Evolutionary conservation across 2,113 vertebrate genomes (phyloP).

Genomic region (Pavo muticus): DNA sequence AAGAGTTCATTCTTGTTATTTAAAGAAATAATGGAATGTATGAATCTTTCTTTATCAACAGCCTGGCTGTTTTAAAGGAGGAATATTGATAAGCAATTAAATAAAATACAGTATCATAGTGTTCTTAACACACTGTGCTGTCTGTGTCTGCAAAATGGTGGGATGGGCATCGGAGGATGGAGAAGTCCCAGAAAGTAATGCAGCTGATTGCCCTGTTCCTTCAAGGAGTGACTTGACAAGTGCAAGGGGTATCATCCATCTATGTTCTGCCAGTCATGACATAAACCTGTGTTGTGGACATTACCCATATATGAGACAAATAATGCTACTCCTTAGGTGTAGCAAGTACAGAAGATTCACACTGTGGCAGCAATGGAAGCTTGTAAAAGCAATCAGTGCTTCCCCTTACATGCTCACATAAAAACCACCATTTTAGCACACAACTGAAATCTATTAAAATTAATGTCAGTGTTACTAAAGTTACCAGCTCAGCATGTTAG

Average conservation of each 20-base stretch:
- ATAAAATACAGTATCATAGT: neutral
- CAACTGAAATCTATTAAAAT: constrained; percentile 28
- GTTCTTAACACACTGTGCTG: neutral
- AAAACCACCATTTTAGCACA: neutral
- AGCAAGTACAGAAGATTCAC: neutral
- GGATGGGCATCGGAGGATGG: neutral
- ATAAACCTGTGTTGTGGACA: neutral
- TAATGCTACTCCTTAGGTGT: neutral
- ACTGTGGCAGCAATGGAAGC: neutral
- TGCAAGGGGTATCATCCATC: neutral
- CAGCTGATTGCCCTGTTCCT: neutral
- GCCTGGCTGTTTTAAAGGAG: constrained; percentile 19
- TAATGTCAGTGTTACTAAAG: constrained; percentile 38
- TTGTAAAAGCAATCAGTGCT: neutral
- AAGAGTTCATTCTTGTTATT: constrained; percentile 75
- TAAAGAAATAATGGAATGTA: constrained; percentile 69
- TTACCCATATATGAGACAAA: neutral
- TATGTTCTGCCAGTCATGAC: neutral
- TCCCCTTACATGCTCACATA: neutral
- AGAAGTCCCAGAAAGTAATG: neutral
- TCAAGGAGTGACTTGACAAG: neutral
- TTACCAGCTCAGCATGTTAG: neutral
- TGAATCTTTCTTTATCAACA: constrained; percentile 36
- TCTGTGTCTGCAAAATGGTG: neutral
- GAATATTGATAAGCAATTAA: neutral